Percentiles rank a stretch among this genome's conserved stretches.
These are phyloP conservation scores for Limonius californicus DNA, from an alignment of 1,140 invertebrate genomes.

Conservation along the genomic window DNA sequence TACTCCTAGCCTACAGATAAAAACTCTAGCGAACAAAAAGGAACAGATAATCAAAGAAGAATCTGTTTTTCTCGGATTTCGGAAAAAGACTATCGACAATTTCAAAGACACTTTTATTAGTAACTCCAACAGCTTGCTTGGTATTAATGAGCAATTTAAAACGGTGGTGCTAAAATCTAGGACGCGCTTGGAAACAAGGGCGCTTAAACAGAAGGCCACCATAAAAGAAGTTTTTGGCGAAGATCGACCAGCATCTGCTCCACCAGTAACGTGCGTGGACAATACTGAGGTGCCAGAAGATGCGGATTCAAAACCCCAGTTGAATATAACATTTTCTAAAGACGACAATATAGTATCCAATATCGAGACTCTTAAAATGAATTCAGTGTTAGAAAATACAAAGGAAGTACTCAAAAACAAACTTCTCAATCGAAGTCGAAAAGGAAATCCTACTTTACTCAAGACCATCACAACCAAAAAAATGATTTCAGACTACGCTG, in stretches of 20 bases:
- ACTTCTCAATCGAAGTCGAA: constrained; percentile 21
- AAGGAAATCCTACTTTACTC: constrained; percentile 27
- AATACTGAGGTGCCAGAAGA: constrained; percentile 11
- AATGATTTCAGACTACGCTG: constrained; percentile 31
- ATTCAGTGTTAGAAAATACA: constrained; percentile 17
- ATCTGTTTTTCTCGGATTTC: constrained; percentile 56
- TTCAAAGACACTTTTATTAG: constrained; percentile 66
- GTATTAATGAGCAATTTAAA: constrained; percentile 59
- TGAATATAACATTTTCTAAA: constrained; percentile 7
- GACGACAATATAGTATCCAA: neutral
- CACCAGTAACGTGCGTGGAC: constrained; percentile 51
- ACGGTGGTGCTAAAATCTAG: constrained; percentile 69
- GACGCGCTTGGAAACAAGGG: constrained; percentile 70
- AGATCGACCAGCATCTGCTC: constrained; percentile 60
- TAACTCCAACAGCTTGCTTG: constrained; percentile 54
- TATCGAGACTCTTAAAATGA: neutral
- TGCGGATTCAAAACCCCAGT: neutral
- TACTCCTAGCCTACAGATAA: constrained; percentile 48
- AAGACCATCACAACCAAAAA: constrained; percentile 31
- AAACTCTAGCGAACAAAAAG: constrained; percentile 46
- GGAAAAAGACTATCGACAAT: constrained; percentile 65
- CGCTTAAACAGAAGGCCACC: constrained; percentile 70
- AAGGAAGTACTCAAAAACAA: constrained; percentile 30
- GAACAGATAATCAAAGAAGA: constrained; percentile 52
- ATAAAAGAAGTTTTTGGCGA: constrained; percentile 78